Percentiles rank a stretch among this genome's conserved stretches.
Conservation (phyloP, 1,140 invertebrate genomes). For the Drosophila watanabei region DNA sequence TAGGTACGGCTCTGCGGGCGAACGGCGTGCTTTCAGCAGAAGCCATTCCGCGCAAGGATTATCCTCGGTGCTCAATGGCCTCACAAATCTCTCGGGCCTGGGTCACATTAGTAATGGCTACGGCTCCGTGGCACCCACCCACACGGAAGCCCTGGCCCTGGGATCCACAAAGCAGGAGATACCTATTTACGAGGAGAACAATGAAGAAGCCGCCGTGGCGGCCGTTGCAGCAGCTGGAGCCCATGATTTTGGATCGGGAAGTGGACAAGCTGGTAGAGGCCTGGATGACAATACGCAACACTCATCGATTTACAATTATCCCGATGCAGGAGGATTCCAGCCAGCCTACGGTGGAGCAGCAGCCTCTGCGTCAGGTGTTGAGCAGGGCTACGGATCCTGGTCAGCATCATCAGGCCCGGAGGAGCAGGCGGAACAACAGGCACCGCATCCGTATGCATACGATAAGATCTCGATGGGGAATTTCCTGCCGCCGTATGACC, state of each 20-base stretch:
- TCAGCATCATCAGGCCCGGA: conserved; percentile 19
- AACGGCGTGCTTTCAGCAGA: conserved; percentile 31
- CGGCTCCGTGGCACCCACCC: conserved; percentile 68
- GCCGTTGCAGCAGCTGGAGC: conserved; percentile 61
- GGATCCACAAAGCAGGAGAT: conserved; percentile 77
- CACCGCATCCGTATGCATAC: conserved; percentile 53
- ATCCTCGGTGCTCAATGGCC: conserved; percentile 70
- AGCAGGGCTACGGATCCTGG: conserved; percentile 44
- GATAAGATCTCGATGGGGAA: conserved; percentile 80
- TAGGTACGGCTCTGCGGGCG: conserved; percentile 37
- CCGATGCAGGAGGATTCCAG: conserved; percentile 46
- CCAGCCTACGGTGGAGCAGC: conserved; percentile 17
- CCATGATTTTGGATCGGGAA: conserved; percentile 41
- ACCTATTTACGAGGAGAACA: conserved; percentile 83
- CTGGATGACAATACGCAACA: conserved; percentile 46
- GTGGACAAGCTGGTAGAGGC: conserved; percentile 30
- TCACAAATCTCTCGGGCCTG: conserved; percentile 78
- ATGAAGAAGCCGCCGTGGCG: conserved; percentile 76
- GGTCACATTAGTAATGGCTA: conserved; percentile 79
- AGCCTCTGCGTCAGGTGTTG: conserved; percentile 17
- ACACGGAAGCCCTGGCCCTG: conserved; percentile 58
- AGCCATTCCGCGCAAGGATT: conserved; percentile 36
- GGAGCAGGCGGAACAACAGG: conserved; percentile 28
- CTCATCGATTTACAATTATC: conserved; percentile 71
- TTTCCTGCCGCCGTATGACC: conserved; percentile 76